phyloP scores from a whole-genome alignment of 2,797 vertebrate genomes.

The Oryzias sinensis region DNA sequence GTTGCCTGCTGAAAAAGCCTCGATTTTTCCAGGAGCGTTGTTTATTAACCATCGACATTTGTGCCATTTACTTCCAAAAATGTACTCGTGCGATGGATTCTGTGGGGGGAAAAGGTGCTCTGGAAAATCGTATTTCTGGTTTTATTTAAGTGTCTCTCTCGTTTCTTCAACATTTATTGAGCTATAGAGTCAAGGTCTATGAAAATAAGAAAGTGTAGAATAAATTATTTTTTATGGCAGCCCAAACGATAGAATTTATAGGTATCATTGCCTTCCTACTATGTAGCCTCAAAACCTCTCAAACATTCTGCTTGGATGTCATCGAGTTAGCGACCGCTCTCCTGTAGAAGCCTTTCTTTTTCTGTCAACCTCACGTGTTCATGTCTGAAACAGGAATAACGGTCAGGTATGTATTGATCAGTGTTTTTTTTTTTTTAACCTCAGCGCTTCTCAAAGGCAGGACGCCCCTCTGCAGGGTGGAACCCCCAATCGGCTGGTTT shows the following conservation, averaged over 20 bases:
- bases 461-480: constrained; percentile 30
- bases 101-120: constrained; percentile 67
- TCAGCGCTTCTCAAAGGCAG: constrained; percentile 51
- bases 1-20: constrained; percentile 40
- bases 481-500: constrained; percentile 31
- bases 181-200: constrained; percentile 70
- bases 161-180: constrained; percentile 56
- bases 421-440: constrained; percentile 63
- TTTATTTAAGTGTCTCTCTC: constrained; percentile 69
- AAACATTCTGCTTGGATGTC: constrained; percentile 59
- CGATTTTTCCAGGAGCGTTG: constrained; percentile 31
- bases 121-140: constrained; percentile 60
- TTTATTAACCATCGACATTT: constrained; percentile 58
- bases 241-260: constrained; percentile 66
- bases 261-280: constrained; percentile 65
- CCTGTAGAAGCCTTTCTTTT: constrained; percentile 28
- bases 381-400: constrained; percentile 36
- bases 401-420: constrained; percentile 53
- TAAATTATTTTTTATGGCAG: constrained; percentile 77
- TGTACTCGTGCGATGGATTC: constrained; percentile 45
- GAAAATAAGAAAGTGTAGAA: constrained; percentile 64
- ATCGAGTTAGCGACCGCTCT: constrained; percentile 48
- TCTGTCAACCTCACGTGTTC: constrained; percentile 35
- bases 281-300: constrained; percentile 70
- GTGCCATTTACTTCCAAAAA: constrained; percentile 74